Conservation (phyloP, 2,113 vertebrate genomes). For the Spheniscus mendiculus region DNA sequence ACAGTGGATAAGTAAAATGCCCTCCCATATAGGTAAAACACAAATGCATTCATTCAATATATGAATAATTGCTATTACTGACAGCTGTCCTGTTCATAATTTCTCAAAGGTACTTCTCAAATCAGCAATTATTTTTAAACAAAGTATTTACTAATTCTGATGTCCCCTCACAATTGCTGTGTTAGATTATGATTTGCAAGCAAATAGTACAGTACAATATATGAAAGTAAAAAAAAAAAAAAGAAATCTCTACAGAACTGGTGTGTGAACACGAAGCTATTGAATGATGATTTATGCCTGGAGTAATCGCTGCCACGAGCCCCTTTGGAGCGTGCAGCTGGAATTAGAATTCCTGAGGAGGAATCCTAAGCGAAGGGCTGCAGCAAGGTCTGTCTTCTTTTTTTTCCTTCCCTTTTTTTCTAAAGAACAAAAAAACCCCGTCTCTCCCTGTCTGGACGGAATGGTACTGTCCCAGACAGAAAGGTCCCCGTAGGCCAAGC, state of each 20-base stretch:
- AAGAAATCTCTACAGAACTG: neutral
- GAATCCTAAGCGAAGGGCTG: neutral
- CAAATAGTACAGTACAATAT: neutral
- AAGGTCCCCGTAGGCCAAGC: slow-evolving; percentile 69
- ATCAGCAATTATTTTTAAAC: neutral
- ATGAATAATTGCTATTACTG: slow-evolving; percentile 10
- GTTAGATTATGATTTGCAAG: neutral
- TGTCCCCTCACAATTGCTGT: neutral
- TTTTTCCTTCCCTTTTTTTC: neutral
- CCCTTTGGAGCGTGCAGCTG: neutral
- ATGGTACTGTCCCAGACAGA: slow-evolving; percentile 80
- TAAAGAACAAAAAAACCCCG: slow-evolving; percentile 15
- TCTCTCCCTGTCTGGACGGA: slow-evolving; percentile 77
- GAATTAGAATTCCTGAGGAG: slow-evolving; percentile 59
- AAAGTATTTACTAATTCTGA: neutral
- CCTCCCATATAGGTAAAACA: neutral
- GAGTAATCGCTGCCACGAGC: neutral
- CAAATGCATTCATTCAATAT: neutral
- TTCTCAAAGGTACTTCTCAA: neutral
- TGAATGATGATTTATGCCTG: slow-evolving; percentile 6
- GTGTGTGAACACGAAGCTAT: neutral
- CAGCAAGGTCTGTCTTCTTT: neutral
- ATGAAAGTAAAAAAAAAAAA: neutral
- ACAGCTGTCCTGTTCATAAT: neutral
- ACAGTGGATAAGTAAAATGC: neutral